Evolutionary conservation across 2,113 vertebrate species (phyloP), one percentile per base, ranked within the genome.

Genomic region (Tychaedon coryphoeus): DNA sequence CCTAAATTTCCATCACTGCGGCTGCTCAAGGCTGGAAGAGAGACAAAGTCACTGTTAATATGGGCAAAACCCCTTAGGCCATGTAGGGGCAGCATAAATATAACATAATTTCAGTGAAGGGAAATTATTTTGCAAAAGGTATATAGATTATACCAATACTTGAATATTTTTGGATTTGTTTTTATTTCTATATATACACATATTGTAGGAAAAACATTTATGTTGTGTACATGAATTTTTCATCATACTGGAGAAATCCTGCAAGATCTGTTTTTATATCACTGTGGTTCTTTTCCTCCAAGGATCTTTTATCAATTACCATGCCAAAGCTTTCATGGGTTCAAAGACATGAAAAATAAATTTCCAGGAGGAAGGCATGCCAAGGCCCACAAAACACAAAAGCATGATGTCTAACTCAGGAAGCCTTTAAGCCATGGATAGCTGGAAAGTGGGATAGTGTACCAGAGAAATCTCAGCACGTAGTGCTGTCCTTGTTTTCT

Each of bases 291-390:
- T 71, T 94, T 82, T 78, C 65, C 81, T 87, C 53, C 73, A 67
- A 64, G 43, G 28, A 74, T 78, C n/a, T 90, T 75, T 48, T 69
- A 82, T 75, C 62, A 75, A 28, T 66, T 56, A 51, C 28, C n/a
- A 67, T 81, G 58, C 78, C 6, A 3, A 79, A 88, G 62, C 53
- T 82, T 92, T 73, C 45, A 45, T 29, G 60, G 42, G 40, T 77
- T 86, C 64, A 88, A 95, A 80, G 60, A 36, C 12, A 86, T 0
- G 0, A 53, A 86, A 88, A 94, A 72, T 79, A 34, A 48, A 48
- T 79, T 93, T 90, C 57, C 83, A 88, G 50, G 58, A 67, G 42
- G 67, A 83, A 88, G 36, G n/a, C 53, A 60, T 29, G 86, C 83
- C 79, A 61, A 73, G 62, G 75, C 67, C 86, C 51, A 10, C 1